These are phyloP conservation scores for Stegastes partitus DNA, from an alignment of 2,113 vertebrate species.

Conservation along the genomic window DNA sequence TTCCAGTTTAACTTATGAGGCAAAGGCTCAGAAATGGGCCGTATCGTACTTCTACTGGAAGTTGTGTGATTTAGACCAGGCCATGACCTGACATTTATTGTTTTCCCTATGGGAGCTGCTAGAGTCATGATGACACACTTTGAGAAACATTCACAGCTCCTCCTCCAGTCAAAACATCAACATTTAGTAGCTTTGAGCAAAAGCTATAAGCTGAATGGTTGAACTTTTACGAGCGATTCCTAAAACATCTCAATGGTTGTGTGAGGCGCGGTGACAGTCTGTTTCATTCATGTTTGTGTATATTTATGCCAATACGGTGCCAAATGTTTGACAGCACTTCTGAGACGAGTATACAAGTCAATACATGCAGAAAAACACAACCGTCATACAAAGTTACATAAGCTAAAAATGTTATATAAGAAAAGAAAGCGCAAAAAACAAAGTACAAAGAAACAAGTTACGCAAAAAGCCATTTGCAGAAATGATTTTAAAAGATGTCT, in stretches of 20 bases:
- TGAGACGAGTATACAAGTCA: background rate
- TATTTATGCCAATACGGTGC: background rate
- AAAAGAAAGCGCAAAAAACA: slow-evolving; percentile 18
- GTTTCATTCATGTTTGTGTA: background rate
- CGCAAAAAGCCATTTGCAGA: slow-evolving; percentile 33
- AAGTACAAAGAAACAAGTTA: slow-evolving; percentile 19
- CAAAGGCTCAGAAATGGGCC: background rate
- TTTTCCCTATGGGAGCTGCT: background rate
- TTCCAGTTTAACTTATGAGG: too few relatives aligned
- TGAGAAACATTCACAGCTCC: background rate
- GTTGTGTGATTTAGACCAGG: background rate
- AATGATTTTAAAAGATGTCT: slow-evolving; percentile 27
- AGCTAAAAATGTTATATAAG: slow-evolving; percentile 38
- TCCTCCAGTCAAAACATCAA: slow-evolving; percentile 10
- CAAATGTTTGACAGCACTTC: background rate
- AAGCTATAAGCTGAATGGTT: background rate
- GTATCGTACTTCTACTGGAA: background rate
- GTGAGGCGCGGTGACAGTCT: background rate
- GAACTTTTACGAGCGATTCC: background rate
- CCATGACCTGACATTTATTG: slow-evolving; percentile 1
- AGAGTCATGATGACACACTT: slow-evolving; percentile 14
- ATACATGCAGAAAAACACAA: background rate
- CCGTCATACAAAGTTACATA: slow-evolving; percentile 12
- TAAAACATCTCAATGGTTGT: background rate
- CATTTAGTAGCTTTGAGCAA: slow-evolving; percentile 4